Conservation (phyloP, 2,113 vertebrate species). For the Tympanuchus pallidicinctus region DNA sequence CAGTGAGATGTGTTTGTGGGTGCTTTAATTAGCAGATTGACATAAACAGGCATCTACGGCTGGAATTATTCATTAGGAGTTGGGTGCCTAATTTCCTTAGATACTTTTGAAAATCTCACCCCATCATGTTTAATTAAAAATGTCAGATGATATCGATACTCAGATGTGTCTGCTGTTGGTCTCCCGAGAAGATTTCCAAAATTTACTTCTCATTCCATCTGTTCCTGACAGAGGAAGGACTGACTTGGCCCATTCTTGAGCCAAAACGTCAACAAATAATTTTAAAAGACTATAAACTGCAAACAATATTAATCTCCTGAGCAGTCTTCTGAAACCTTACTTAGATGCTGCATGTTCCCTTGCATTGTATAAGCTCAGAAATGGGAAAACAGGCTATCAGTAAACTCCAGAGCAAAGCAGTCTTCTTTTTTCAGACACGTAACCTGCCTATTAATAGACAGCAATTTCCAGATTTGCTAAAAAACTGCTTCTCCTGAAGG, state of each 20-base stretch:
- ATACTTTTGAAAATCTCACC: slow-evolving; percentile 63
- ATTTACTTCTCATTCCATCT: slow-evolving; percentile 67
- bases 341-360: slow-evolving; percentile 25
- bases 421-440: background rate
- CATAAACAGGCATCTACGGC: slow-evolving; percentile 51
- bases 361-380: slow-evolving; percentile 32
- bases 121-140: slow-evolving; percentile 73
- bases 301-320: slow-evolving; percentile 57
- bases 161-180: slow-evolving; percentile 53
- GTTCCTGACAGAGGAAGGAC: slow-evolving; percentile 59
- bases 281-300: slow-evolving; percentile 57
- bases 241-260: slow-evolving; percentile 59
- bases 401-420: background rate
- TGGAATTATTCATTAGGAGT: slow-evolving; percentile 72
- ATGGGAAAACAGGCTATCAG: background rate
- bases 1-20: slow-evolving; percentile 53
- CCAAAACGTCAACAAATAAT: slow-evolving; percentile 63
- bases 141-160: slow-evolving; percentile 65
- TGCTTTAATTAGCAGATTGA: slow-evolving; percentile 72
- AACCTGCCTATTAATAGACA: background rate
- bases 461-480: background rate
- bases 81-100: slow-evolving; percentile 71
- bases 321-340: slow-evolving; percentile 41
- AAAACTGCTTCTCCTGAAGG: background rate
- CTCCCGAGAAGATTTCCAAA: slow-evolving; percentile 63